phyloP scores from a whole-genome alignment of 2,113 vertebrate genomes.

The Rostratula benghalensis region DNA sequence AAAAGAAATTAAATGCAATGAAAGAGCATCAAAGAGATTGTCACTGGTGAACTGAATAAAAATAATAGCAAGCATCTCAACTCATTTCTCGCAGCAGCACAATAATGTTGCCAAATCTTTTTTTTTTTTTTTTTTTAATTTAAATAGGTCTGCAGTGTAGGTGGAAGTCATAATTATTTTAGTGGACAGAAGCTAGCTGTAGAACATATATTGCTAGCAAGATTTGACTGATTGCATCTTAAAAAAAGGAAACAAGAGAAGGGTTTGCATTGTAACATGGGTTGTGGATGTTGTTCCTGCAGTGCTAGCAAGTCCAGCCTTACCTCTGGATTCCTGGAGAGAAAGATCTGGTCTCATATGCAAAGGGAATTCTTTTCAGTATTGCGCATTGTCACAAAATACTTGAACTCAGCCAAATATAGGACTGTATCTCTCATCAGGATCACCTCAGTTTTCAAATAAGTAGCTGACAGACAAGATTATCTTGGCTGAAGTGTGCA shows the following conservation, averaged over 20 bases:
- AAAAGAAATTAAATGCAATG: conserved; percentile 11
- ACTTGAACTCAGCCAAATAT: not conserved
- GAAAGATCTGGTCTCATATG: not conserved
- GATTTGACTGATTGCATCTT: not conserved
- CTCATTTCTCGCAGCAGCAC: not conserved
- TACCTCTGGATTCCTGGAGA: not conserved
- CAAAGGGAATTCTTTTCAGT: not conserved
- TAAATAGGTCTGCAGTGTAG: not conserved
- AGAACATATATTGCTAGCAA: not conserved
- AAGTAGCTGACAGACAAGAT: not conserved
- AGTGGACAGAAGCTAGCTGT: not conserved
- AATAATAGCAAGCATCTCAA: not conserved
- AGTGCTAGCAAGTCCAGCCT: not conserved
- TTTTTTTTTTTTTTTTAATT: conserved; percentile 38
- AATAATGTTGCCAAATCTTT: not conserved
- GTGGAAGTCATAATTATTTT: conserved; percentile 16
- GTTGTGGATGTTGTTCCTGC: not conserved
- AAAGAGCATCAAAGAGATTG: not conserved
- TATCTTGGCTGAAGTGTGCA: not conserved
- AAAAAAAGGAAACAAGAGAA: not conserved
- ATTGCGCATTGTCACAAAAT: not conserved
- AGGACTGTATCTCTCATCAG: not conserved
- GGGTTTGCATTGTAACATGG: not conserved
- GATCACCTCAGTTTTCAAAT: not conserved
- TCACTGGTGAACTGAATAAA: conserved; percentile 10